These are phyloP conservation scores for Anoplius nigerrimus DNA, from an alignment of 2,888 invertebrate genomes.

Conservation along the genomic window DNA sequence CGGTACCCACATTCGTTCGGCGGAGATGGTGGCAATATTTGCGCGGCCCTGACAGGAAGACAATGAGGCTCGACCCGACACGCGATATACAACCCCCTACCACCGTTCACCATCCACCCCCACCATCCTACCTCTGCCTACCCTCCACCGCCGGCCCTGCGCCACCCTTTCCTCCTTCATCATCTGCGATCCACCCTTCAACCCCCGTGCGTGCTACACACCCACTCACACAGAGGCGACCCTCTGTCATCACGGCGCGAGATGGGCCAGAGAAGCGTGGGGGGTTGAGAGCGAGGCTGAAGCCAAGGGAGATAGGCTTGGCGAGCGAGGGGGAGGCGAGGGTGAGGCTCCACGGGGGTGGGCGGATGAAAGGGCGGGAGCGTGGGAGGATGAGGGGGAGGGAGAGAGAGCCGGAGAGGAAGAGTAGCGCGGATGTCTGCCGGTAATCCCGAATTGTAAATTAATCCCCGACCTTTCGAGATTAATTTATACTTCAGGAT, in stretches of 20 bases:
- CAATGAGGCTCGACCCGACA: conserved; percentile 69
- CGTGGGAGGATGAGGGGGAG: conserved; percentile 5
- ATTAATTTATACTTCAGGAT: conserved; percentile 56
- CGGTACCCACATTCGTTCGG: conserved; percentile 50
- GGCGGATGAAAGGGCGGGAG: conserved; percentile 2
- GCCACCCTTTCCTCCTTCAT: conserved; percentile 27
- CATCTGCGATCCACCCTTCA: conserved; percentile 54
- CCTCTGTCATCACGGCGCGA: conserved; percentile 18
- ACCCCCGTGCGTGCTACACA: conserved; percentile 20
- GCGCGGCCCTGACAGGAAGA: conserved; percentile 69
- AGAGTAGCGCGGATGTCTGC: conserved; percentile 38
- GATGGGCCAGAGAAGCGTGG: conserved; percentile 2
- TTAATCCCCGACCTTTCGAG: conserved; percentile 62
- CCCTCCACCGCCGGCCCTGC: conserved; percentile 24
- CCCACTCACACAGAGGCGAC: conserved; percentile 35
- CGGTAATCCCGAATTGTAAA: conserved; percentile 64
- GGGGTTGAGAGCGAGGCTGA: conserved; percentile 1
- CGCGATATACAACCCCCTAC: conserved; percentile 62
- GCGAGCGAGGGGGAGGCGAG: background rate
- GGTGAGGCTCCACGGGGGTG: background rate
- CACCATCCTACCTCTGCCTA: conserved; percentile 27
- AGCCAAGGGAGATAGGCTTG: conserved; percentile 7
- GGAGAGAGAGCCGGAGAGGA: conserved; percentile 1
- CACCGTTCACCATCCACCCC: conserved; percentile 15
- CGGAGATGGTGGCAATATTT: conserved; percentile 72